Conservation (phyloP, 2,113 vertebrate genomes). For the Otis tarda region DNA sequence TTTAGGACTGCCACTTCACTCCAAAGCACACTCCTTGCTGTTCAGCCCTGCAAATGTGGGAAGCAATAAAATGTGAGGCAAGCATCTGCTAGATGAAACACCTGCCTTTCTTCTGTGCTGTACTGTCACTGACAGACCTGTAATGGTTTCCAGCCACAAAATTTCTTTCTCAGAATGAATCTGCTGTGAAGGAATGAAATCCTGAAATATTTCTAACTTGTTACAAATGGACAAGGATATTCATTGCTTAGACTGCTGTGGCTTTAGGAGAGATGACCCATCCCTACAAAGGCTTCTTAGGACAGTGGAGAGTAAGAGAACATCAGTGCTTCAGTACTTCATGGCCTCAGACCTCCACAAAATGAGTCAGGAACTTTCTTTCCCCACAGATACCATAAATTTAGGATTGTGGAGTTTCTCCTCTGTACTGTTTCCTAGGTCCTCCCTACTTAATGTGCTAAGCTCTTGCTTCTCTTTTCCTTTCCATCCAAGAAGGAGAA, state of each 20-base stretch:
- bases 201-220: neutral
- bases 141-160: constrained; percentile 41
- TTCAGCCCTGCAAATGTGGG: neutral
- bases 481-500: neutral
- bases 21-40: neutral
- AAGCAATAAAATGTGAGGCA: neutral
- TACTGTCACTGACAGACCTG: neutral
- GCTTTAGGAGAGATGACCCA: neutral
- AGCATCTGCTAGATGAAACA: constrained; percentile 25
- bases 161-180: neutral
- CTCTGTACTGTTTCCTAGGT: neutral
- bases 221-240: neutral
- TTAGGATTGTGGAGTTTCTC: neutral
- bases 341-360: neutral
- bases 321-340: neutral
- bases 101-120: neutral
- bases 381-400: neutral
- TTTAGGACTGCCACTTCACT: neutral
- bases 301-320: neutral
- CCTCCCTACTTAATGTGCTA: neutral
- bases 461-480: neutral
- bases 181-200: neutral
- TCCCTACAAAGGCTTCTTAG: neutral
- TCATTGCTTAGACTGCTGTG: neutral
- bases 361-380: neutral